Conservation (phyloP, 2,888 invertebrate genomes). For the Heliconius aoede region DNA sequence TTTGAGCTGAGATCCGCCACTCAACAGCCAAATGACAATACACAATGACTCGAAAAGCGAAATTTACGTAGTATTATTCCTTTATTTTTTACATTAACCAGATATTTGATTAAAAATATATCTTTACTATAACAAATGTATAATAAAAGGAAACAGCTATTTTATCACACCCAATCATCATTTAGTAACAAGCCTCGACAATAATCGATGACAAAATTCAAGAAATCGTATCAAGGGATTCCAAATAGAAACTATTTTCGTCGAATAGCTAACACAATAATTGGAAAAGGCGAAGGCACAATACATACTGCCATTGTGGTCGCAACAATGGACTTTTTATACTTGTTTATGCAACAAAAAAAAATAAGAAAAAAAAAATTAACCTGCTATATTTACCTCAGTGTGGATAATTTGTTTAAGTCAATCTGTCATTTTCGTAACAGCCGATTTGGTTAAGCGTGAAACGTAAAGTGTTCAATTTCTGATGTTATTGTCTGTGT, state of each 20-base stretch:
- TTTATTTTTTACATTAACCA: too few species aligned
- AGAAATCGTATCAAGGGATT: slow-evolving; percentile 7
- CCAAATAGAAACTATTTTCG: slow-evolving; percentile 24
- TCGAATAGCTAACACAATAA: slow-evolving; percentile 33
- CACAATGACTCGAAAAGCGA: too few species aligned
- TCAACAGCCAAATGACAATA: too few species aligned
- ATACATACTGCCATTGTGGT: slow-evolving; percentile 33
- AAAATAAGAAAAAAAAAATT: slow-evolving; percentile 18
- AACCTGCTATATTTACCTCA: slow-evolving; percentile 41
- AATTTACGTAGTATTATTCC: too few species aligned
- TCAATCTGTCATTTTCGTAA: slow-evolving; percentile 33
- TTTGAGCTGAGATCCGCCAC: too few species aligned
- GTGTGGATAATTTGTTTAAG: slow-evolving; percentile 45
- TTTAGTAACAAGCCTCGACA: background rate
- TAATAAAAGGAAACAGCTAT: background rate
- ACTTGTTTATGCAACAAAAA: slow-evolving; percentile 40
- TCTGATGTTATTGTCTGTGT: slow-evolving; percentile 20
- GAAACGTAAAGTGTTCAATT: slow-evolving; percentile 26
- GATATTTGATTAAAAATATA: too few species aligned
- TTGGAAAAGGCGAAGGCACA: slow-evolving; percentile 36
- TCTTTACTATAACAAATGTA: background rate
- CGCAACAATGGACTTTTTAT: slow-evolving; percentile 36
- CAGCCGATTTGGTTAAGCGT: slow-evolving; percentile 32
- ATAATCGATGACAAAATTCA: slow-evolving; percentile 12
- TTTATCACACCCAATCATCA: background rate